phyloP scores from a whole-genome alignment of 2,797 vertebrate genomes.

The Clarias pachynema region DNA sequence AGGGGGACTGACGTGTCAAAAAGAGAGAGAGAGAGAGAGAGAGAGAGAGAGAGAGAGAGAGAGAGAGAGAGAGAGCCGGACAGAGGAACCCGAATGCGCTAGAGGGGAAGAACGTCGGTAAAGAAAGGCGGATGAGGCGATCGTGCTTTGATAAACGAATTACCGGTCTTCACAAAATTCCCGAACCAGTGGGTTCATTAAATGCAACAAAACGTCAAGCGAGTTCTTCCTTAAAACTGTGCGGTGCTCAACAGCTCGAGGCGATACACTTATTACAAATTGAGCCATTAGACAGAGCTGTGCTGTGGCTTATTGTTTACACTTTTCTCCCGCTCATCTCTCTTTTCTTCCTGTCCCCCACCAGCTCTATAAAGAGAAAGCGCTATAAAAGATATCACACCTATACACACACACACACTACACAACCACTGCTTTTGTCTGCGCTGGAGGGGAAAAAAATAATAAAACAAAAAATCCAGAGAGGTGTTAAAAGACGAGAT shows the following conservation, averaged over 20 bases:
- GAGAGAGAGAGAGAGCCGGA: not conserved
- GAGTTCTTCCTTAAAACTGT: slow-evolving; percentile 65
- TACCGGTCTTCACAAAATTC: slow-evolving; percentile 52
- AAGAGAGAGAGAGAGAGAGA: not conserved
- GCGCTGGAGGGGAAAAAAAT: slow-evolving; percentile 25
- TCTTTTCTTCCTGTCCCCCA: slow-evolving; percentile 59
- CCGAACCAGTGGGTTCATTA: slow-evolving; percentile 59
- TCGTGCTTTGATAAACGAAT: slow-evolving; percentile 58
- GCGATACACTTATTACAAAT: slow-evolving; percentile 87
- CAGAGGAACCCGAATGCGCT: slow-evolving; percentile 8
- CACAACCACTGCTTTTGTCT: slow-evolving; percentile 73
- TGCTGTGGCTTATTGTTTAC: slow-evolving; percentile 74
- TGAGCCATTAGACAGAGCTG: slow-evolving; percentile 82
- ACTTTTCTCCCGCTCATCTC: slow-evolving; percentile 49
- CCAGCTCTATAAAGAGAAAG: slow-evolving; percentile 73
- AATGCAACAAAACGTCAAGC: slow-evolving; percentile 73
- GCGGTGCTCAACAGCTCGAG: slow-evolving; percentile 76
- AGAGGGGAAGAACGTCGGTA: slow-evolving; percentile 30
- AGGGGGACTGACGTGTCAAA: slow-evolving; percentile 11
- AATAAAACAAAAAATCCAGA: slow-evolving; percentile 39
- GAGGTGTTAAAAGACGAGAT: slow-evolving; percentile 58
- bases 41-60: not conserved
- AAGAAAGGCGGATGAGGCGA: slow-evolving; percentile 43
- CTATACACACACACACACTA: slow-evolving; percentile 63
- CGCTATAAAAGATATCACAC: slow-evolving; percentile 75